phyloP scores from a whole-genome alignment of 1,140 invertebrate species.

The Orussus abietinus region DNA sequence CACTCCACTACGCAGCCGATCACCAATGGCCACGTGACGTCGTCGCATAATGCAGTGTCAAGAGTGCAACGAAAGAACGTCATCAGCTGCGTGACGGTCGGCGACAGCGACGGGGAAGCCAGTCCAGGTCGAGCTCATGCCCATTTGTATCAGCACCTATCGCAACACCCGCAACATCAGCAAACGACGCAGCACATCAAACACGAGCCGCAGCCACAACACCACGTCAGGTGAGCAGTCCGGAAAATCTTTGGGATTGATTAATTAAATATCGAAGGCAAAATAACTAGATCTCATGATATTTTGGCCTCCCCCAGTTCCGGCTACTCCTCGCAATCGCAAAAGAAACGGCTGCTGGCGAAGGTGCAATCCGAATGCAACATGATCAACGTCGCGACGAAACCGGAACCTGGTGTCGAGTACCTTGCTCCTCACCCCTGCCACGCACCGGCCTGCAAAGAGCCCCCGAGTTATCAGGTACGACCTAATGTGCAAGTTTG shows the following conservation, averaged over 20 bases:
- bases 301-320: constrained; percentile 42
- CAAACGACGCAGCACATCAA: constrained; percentile 54
- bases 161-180: constrained; percentile 43
- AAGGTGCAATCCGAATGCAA: constrained; percentile 82
- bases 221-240: constrained; percentile 42
- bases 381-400: constrained; percentile 52
- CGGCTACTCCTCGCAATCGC: constrained; percentile 64
- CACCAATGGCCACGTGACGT: constrained; percentile 30
- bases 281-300: background rate
- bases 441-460: constrained; percentile 54
- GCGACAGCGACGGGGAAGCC: constrained; percentile 73
- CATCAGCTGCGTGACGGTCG: constrained; percentile 78
- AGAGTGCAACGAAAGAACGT: constrained; percentile 62
- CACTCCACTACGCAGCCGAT: constrained; percentile 34
- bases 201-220: constrained; percentile 56
- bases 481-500: background rate
- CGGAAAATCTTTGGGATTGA: background rate
- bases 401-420: constrained; percentile 49
- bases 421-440: constrained; percentile 51
- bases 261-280: background rate
- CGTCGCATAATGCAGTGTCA: constrained; percentile 29
- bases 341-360: constrained; percentile 83
- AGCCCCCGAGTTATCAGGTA: constrained; percentile 52
- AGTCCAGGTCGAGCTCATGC: constrained; percentile 53
- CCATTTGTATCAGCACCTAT: constrained; percentile 44